Evolutionary conservation across 2,888 invertebrate genomes (phyloP).

Genomic region (Agrotis puta): DNA sequence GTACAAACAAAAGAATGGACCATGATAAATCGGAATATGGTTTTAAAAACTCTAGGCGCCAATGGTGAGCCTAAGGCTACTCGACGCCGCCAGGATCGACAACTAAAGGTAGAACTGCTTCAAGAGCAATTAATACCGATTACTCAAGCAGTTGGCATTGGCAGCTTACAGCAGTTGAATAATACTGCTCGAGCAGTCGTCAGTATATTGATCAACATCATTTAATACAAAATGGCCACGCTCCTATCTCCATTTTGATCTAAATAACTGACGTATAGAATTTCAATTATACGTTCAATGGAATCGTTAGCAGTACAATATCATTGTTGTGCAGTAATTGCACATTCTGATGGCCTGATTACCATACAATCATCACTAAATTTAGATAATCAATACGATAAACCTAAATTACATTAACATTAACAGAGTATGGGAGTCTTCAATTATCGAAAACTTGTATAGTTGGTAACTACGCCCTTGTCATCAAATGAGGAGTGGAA

Average conservation of each 20-base stretch:
- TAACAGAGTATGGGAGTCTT: neutral
- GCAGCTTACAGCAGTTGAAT: too few relatives aligned
- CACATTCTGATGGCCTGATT: slow-evolving; percentile 3
- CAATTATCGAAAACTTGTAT: neutral
- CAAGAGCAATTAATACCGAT: too few relatives aligned
- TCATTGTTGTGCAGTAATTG: slow-evolving; percentile 13
- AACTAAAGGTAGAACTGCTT: too few relatives aligned
- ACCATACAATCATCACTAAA: slow-evolving; percentile 7
- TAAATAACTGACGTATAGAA: neutral
- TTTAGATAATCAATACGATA: slow-evolving; percentile 11
- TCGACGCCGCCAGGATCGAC: too few relatives aligned
- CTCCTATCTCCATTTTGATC: neutral
- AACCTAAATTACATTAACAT: slow-evolving; percentile 23
- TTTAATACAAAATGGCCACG: neutral
- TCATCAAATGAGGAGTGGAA: too few relatives aligned
- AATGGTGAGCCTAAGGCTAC: too few relatives aligned
- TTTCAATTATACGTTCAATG: slow-evolving; percentile 10
- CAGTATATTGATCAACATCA: neutral
- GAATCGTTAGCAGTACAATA: slow-evolving; percentile 4
- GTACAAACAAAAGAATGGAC: too few relatives aligned
- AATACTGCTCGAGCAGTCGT: too few relatives aligned
- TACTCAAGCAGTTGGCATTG: too few relatives aligned
- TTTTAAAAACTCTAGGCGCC: neutral
- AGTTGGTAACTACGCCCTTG: neutral
- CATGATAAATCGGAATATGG: too few relatives aligned